Base-by-base conservation (phyloP, 2,113 vertebrate genomes). In the Plestiodon gilberti region DNA sequence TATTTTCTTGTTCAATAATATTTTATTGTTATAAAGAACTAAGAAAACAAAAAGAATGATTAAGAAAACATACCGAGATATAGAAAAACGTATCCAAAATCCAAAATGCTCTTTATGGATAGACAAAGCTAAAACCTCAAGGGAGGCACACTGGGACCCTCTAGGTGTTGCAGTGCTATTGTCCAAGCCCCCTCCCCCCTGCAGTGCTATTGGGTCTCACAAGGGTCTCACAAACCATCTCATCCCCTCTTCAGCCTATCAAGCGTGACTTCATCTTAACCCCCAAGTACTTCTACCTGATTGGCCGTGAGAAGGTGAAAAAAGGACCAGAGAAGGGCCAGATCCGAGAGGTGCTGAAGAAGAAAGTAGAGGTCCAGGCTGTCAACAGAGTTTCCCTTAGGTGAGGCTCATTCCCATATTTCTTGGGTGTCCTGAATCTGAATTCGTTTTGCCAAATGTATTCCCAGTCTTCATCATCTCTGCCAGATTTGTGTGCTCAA, bases 301-400 rank as follows among this genome's bases (percentile, higher is more conserved):
- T 99, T 20, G 99, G 99, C 33, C 94, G 98, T 71, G 99, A 99
- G 94, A 99, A 99, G 88, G 96, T 99, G 87, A 99, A 99, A 94
- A 99, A 98, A 83, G 99, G 99, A 7, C 98, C 98, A 0, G 99
- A 99, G 93, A 99, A 99, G 90, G 99, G 99, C 2, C 97, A 98
- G 87, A 98, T 99, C 92, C 97, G 97, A 84, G 99, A 99, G 91
- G 97, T 99, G 59, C 95, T 99, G 73, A 99, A 99, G 93, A 97
- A 98, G 90, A 99, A 98, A 86, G 78, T 99, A 88, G 99, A 99
- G 83, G 97, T 99, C 67, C 96, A 93, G 43, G 95, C 92, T 1
- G 95, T 99, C 89, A 95, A 92, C 1, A 81, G 97, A 0, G 91
- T 99, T 87, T 99, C 98, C 0, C 97, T 98, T 86, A 98, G 98